These are phyloP conservation scores for Hemichromis elongatus DNA, from an alignment of 2,113 vertebrate species.

Conservation along the genomic window DNA sequence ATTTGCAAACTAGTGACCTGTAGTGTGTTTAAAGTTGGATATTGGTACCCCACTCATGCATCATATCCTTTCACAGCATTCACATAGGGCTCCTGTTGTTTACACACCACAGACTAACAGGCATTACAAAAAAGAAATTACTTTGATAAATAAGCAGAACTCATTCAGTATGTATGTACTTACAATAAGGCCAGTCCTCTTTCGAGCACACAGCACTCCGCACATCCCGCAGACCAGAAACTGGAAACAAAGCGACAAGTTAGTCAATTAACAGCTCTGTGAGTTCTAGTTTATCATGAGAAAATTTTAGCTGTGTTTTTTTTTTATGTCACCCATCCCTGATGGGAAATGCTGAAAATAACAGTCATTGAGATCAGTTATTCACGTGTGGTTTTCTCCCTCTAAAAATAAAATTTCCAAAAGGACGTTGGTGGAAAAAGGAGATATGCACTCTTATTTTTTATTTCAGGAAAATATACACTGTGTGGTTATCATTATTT, in stretches of 20 bases:
- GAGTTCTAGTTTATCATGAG: neutral
- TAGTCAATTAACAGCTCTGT: neutral
- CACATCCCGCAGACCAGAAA: conserved; percentile 95
- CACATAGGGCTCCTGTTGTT: neutral
- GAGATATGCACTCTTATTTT: neutral
- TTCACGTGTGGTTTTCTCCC: neutral
- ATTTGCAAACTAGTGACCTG: neutral
- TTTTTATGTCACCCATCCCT: neutral
- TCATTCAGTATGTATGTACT: conserved; percentile 60
- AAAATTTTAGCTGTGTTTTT: neutral
- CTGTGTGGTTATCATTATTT: neutral
- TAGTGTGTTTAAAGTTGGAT: neutral
- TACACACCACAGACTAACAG: neutral
- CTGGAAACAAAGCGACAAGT: conserved; percentile 63
- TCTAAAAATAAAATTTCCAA: neutral
- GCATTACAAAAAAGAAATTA: neutral
- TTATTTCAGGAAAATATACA: neutral
- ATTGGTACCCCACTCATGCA: neutral
- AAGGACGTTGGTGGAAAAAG: neutral
- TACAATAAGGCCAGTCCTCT: conserved; percentile 94
- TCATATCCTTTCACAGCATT: neutral
- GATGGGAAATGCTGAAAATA: neutral
- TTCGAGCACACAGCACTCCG: conserved; percentile 93
- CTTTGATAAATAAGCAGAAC: neutral
- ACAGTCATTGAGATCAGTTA: neutral